Evolutionary conservation across 2,888 invertebrate species (phyloP).

Genomic region (Myathropa florea): DNA sequence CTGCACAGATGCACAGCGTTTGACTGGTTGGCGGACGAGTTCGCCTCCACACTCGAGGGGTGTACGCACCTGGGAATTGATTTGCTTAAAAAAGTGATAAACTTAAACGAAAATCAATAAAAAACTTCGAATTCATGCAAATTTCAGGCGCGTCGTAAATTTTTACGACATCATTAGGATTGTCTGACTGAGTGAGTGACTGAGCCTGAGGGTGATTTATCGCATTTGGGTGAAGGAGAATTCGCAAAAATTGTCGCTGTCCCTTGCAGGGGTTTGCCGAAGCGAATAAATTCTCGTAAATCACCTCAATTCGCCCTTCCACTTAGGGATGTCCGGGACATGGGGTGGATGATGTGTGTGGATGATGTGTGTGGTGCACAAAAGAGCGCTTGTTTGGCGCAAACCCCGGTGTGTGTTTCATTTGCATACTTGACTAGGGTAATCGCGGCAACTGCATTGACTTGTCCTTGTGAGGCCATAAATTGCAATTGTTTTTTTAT

Average conservation of each 20-base stretch:
- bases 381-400: not conserved
- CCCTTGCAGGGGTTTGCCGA: constrained; percentile 2
- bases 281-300: constrained; percentile 29
- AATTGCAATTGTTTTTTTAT: constrained; percentile 24
- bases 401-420: not conserved
- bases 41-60: not conserved
- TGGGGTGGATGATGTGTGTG: not conserved
- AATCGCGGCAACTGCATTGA: not conserved
- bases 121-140: constrained; percentile 29
- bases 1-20: constrained; percentile 4
- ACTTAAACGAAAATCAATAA: constrained; percentile 7
- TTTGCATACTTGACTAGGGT: constrained; percentile 47
- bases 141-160: constrained; percentile 35
- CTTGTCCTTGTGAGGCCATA: not conserved
- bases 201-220: constrained; percentile 9
- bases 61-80: constrained; percentile 48
- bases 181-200: constrained; percentile 1
- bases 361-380: not conserved
- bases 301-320: constrained; percentile 32
- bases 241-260: constrained; percentile 29
- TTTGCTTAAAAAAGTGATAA: constrained; percentile 33
- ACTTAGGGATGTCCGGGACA: not conserved
- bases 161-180: constrained; percentile 59
- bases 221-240: constrained; percentile 19
- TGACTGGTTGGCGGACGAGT: not conserved